Evolutionary conservation across 2,888 invertebrate species (phyloP), one percentile per base, ranked within the genome.

Genomic region (Cataglyphis albicans): DNA sequence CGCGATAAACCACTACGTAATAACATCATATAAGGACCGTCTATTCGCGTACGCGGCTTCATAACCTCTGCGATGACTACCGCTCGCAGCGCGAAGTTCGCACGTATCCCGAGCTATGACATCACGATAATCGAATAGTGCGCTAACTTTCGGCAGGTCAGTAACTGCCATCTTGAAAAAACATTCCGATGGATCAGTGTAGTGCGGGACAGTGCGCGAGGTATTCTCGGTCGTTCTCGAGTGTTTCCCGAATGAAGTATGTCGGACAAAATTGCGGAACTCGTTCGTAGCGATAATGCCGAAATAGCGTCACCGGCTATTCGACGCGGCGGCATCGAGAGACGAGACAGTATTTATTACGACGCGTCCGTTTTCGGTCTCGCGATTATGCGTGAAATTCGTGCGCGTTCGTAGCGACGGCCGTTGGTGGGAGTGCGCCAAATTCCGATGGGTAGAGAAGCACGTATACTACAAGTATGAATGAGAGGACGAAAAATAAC

Each of bases 391-490:
- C 1, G 7, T 7, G 52, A 52, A 21, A 15, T 18, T 48, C 67
- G 29, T 3, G 25, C 25, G 25, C 7, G 41, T 25, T 65, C 44
- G 25, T 25, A 18, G 18, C 18, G 15, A 25, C 52, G 21, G 15
- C 64, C 38, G 64, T 6, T 35, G 57, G 35, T 61, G 72, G 7
- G 65, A 52, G 70, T 18, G 12, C 67, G 48, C 41, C 41, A 5
- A 10, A 57, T 21, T 15, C 15, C 52, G 6, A 9, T n/a, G 44
- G 7, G 7, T 48, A 25, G 61, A 5, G 18, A 44, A 44, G 55
- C 70, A 15, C 65, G 35, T 3, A 41, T 35, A 35, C 6, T 0
- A 0, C 0, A 35, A 35, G 6, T 4, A 35, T 35, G 35, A 35
- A 32, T 32, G 32, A 35, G 35, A 5, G 6, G 5, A 32, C 32